A percentile compares a stretch with the other conserved stretches of the same genome.
phyloP scores from a whole-genome alignment of 2,113 vertebrate genomes.

The Trichomycterus rosablanca region DNA sequence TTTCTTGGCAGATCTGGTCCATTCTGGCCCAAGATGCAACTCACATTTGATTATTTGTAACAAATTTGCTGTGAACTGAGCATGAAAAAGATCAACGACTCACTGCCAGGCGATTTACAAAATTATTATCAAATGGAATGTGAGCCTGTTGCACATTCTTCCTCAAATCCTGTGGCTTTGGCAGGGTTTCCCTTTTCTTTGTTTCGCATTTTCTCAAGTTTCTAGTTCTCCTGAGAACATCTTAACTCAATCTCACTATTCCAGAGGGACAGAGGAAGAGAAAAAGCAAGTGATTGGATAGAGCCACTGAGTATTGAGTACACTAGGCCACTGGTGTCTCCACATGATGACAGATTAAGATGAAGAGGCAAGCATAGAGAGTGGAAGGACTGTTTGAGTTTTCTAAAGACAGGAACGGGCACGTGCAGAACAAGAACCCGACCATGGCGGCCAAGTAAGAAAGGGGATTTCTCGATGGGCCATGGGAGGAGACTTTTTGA shows the following conservation, averaged over 20 bases:
- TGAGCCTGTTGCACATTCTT: constrained; percentile 47
- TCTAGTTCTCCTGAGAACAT: constrained; percentile 53
- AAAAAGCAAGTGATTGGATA: constrained; percentile 16
- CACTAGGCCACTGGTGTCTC: constrained; percentile 42
- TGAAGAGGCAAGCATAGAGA: constrained; percentile 62
- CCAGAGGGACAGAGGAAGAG: constrained; percentile 33
- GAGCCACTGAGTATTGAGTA: constrained; percentile 10
- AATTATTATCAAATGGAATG: constrained; percentile 52
- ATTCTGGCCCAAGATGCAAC: constrained; percentile 49
- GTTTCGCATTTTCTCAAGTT: constrained; percentile 5
- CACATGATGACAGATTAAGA: constrained; percentile 68
- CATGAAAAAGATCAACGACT: background rate
- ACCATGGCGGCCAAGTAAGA: constrained; percentile 54
- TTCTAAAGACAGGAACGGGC: constrained; percentile 51
- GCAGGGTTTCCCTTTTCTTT: constrained; percentile 33
- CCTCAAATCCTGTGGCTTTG: constrained; percentile 46
- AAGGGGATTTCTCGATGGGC: constrained; percentile 35
- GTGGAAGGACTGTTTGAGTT: constrained; percentile 49
- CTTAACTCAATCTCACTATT: constrained; percentile 51
- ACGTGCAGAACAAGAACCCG: constrained; percentile 51
- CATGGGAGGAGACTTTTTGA: constrained; percentile 35
- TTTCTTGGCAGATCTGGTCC: constrained; percentile 39
- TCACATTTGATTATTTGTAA: constrained; percentile 41
- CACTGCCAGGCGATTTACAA: constrained; percentile 41
- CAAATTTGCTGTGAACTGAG: constrained; percentile 12